These are phyloP conservation scores for Anhinga anhinga DNA, from an alignment of 2,113 vertebrate genomes.

Conservation along the genomic window DNA sequence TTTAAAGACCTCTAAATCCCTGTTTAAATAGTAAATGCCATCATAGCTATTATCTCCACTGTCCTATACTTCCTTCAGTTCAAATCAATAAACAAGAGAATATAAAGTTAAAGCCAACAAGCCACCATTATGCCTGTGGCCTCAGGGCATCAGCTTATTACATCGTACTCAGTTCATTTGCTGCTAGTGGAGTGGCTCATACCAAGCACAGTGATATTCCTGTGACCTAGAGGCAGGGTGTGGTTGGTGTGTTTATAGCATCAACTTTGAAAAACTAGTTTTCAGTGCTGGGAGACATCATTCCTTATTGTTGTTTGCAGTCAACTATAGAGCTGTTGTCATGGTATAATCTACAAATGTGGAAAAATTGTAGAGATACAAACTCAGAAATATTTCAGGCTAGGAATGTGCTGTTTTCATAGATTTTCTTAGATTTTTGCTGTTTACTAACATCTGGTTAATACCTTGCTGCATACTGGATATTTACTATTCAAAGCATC, in stretches of 20 bases:
- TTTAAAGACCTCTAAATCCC: background rate
- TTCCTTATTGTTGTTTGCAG: background rate
- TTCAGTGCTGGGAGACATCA: background rate
- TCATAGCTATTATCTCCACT: background rate
- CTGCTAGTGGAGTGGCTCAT: background rate
- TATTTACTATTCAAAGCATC: background rate
- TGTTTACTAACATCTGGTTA: background rate
- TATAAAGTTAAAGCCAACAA: background rate
- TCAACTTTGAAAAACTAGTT: background rate
- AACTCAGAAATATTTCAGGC: background rate
- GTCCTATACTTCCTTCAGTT: background rate
- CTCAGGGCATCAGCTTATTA: background rate
- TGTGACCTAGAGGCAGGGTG: background rate
- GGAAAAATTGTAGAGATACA: background rate
- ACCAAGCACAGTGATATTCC: background rate
- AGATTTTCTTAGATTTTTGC: background rate
- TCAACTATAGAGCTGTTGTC: background rate
- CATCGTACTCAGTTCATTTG: background rate
- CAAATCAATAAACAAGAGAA: constrained; percentile 7
- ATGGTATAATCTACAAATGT: background rate
- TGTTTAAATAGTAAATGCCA: background rate
- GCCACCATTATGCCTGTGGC: background rate
- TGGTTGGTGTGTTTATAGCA: background rate
- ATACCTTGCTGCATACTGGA: background rate
- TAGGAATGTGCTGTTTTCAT: background rate